Base-by-base conservation (phyloP, 92 coral and sea anemone species). In the Blastomussa wellsi region DNA sequence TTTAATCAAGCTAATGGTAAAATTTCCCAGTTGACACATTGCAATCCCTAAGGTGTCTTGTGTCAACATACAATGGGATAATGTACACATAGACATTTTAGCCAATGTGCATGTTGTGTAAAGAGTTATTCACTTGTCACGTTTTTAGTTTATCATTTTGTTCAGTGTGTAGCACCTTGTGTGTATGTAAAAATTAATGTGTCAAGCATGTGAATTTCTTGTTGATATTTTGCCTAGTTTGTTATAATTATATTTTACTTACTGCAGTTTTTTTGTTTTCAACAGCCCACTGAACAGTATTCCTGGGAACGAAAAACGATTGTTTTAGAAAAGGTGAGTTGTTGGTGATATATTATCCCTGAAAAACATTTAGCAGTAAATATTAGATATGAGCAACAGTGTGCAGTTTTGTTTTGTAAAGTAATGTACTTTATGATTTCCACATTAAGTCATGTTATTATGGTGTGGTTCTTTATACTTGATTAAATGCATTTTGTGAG, bases 231-330 rank as follows among this genome's bases (percentile, higher is more conserved):
- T 24, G 73, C 32, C 77, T 74, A 16, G 4, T 2, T 41, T 42
- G 13, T 44, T 10, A 11, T 42, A 36, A 3, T 24, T 15, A 26
- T 28, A 41, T 36, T 32, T 41, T 47, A 6, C 14, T 26, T 1
- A 73, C 5, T 74, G 79, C 9, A 42, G 24, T 32, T 37, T 39
- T 37, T 35, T 74, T 49, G 32, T 33, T 82, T 68, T 82, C 20
- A 55, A 53, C 87, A 91, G 95, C 89, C 95, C 1, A 92, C 90
- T 20, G 98, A 94, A 31, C 92, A 86, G 81, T 89, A 88, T 55
- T 59, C 90, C 13, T 86, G 82, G 91, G 99, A 97, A 73, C 91
- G 91, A 72, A 93, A 97, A 79, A 97, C 99, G 1, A 94, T 97
- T 76, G 91, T 88, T 33, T 87, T 97, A 67, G 99, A 95, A 83